phyloP scores from a whole-genome alignment of 2,113 vertebrate species.

The Toxotes jaculatrix region DNA sequence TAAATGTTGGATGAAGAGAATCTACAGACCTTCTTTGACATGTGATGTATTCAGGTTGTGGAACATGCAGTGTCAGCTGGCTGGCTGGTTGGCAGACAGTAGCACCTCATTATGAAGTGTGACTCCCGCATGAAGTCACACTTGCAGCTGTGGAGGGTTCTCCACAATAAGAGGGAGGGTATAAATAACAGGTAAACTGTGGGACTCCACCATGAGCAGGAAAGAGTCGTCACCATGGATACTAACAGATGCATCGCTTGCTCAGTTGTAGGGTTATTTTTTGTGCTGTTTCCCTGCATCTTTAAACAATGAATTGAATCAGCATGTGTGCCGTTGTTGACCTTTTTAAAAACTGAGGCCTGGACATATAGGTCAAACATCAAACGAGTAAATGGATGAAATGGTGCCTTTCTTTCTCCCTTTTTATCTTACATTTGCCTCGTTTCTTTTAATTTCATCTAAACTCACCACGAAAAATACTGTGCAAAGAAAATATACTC shows the following conservation, averaged over 20 bases:
- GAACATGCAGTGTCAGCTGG: not conserved
- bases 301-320: not conserved
- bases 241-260: conserved; percentile 41
- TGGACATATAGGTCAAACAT: not conserved
- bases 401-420: not conserved
- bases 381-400: not conserved
- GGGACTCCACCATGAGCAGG: conserved; percentile 2
- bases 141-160: conserved; percentile 17
- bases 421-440: not conserved
- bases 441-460: not conserved
- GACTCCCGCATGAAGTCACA: conserved; percentile 24
- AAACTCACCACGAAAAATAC: not conserved
- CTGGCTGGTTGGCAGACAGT: not conserved
- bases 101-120: not conserved
- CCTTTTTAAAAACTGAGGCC: not conserved
- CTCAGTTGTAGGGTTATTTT: conserved; percentile 46
- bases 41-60: not conserved
- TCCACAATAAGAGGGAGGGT: conserved; percentile 14
- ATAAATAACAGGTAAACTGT: conserved; percentile 23
- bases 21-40: not conserved
- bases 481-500: too few relatives aligned
- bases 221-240: conserved; percentile 49
- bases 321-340: not conserved
- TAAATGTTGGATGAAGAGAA: not conserved
- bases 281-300: conserved; percentile 7